Evolutionary conservation across 2,113 vertebrate genomes (phyloP).

Genomic region (Scatophagus argus): DNA sequence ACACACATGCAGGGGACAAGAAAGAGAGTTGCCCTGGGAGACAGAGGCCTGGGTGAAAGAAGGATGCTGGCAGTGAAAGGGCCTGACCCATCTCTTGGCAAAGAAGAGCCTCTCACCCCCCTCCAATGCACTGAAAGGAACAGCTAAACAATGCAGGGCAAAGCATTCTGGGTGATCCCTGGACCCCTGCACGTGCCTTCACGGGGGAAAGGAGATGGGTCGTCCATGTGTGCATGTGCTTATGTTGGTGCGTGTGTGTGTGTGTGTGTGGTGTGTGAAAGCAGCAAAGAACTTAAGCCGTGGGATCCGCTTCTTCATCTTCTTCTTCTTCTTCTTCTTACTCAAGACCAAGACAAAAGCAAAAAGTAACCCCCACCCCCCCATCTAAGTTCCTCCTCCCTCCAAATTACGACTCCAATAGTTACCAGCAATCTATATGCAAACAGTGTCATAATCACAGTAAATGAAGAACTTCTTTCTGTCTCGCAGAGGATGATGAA

Average conservation of each 20-base stretch:
- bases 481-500: conserved; percentile 65
- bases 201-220: conserved; percentile 51
- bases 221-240: conserved; percentile 54
- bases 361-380: background rate
- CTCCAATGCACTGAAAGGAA: conserved; percentile 80
- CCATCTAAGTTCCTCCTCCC: conserved; percentile 40
- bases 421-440: conserved; percentile 64
- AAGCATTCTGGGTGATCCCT: conserved; percentile 84
- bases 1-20: conserved; percentile 68
- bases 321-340: conserved; percentile 31
- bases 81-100: conserved; percentile 84
- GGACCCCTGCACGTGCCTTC: conserved; percentile 85
- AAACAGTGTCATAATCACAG: conserved; percentile 64
- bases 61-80: conserved; percentile 82
- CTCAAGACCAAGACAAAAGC: conserved; percentile 18
- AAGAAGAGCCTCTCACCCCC: conserved; percentile 70
- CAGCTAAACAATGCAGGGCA: conserved; percentile 78
- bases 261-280: conserved; percentile 57
- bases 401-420: conserved; percentile 48
- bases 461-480: conserved; percentile 61
- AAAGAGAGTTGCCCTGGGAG: conserved; percentile 83
- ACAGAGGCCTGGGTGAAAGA: conserved; percentile 81
- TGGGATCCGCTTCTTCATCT: conserved; percentile 60
- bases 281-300: conserved; percentile 51
- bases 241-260: conserved; percentile 47